phyloP scores from a whole-genome alignment of 1,140 invertebrate species.

The Antheraea pernyi region DNA sequence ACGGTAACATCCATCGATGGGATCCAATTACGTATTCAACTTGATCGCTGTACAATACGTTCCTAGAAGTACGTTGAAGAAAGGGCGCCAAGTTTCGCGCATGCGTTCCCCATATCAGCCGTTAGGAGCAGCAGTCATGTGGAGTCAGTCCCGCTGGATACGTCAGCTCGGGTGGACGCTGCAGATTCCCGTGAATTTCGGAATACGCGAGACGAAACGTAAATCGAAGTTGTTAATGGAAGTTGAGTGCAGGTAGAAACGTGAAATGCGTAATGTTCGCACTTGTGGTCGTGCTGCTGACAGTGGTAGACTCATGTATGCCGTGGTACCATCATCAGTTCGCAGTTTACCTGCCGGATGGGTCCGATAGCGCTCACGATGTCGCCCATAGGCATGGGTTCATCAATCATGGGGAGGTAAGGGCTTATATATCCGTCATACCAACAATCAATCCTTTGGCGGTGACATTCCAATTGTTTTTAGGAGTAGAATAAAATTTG shows the following conservation, averaged over 20 bases:
- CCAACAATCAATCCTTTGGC: background rate
- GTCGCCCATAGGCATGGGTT: slow-evolving; percentile 83
- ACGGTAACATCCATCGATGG: slow-evolving; percentile 13
- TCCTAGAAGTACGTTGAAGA: slow-evolving; percentile 57
- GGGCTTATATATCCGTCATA: slow-evolving; percentile 9
- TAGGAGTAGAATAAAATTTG: no score
- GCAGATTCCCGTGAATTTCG: background rate
- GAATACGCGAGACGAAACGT: background rate
- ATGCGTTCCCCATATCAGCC: slow-evolving; percentile 46
- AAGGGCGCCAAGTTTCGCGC: slow-evolving; percentile 69
- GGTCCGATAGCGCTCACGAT: slow-evolving; percentile 74
- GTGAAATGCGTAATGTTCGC: slow-evolving; percentile 69
- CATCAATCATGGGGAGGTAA: slow-evolving; percentile 83
- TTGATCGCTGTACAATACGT: slow-evolving; percentile 69
- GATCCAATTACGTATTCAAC: slow-evolving; percentile 64
- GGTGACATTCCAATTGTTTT: no score
- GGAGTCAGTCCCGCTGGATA: slow-evolving; percentile 53
- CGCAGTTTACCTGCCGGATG: slow-evolving; percentile 82
- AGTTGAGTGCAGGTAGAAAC: slow-evolving; percentile 34
- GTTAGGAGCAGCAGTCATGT: slow-evolving; percentile 48
- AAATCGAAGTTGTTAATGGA: slow-evolving; percentile 9
- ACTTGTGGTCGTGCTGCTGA: slow-evolving; percentile 56
- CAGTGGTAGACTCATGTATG: slow-evolving; percentile 66
- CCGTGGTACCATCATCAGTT: slow-evolving; percentile 83
- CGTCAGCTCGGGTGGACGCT: slow-evolving; percentile 39